phyloP scores from a whole-genome alignment of 2,888 invertebrate species.

The Crossocerus cetratus region DNA sequence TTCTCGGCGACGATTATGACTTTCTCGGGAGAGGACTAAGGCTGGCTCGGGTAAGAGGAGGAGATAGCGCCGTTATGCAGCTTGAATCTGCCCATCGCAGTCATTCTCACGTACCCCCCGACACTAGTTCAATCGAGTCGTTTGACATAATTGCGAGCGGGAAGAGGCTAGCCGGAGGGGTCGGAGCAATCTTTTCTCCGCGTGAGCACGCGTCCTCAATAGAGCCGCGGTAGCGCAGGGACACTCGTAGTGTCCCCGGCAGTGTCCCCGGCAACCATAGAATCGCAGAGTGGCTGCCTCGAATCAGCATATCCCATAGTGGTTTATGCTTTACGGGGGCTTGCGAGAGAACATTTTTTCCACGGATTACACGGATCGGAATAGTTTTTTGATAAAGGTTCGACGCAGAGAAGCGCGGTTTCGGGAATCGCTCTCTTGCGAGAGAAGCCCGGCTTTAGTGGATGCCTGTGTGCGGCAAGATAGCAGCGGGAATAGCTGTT shows the following conservation, averaged over 20 bases:
- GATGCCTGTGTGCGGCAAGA: not conserved
- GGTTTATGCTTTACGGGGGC: not conserved
- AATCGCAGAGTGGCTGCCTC: not conserved
- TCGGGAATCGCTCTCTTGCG: too few relatives aligned
- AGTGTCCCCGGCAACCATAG: not conserved
- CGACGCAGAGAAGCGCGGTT: too few relatives aligned
- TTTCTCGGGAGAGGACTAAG: slow-evolving; percentile 25
- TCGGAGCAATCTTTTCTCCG: slow-evolving; percentile 2
- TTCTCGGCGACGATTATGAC: slow-evolving; percentile 21
- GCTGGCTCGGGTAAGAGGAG: not conserved
- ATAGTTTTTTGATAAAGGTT: not conserved
- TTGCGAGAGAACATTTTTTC: not conserved
- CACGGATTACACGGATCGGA: not conserved
- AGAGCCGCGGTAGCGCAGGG: not conserved
- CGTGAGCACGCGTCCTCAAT: not conserved
- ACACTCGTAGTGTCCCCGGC: not conserved
- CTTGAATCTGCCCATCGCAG: slow-evolving; percentile 12
- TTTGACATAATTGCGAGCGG: slow-evolving; percentile 20
- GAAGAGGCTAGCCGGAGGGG: slow-evolving; percentile 6
- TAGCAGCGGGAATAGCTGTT: slow-evolving; percentile 5
- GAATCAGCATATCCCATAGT: slow-evolving; percentile 9
- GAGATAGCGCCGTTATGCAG: slow-evolving; percentile 5
- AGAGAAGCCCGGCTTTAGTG: slow-evolving; percentile 1
- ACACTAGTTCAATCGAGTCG: slow-evolving; percentile 37
- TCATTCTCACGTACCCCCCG: slow-evolving; percentile 12